Evolutionary conservation across 2,797 vertebrate genomes (phyloP).

Genomic region (Lemur catta): DNA sequence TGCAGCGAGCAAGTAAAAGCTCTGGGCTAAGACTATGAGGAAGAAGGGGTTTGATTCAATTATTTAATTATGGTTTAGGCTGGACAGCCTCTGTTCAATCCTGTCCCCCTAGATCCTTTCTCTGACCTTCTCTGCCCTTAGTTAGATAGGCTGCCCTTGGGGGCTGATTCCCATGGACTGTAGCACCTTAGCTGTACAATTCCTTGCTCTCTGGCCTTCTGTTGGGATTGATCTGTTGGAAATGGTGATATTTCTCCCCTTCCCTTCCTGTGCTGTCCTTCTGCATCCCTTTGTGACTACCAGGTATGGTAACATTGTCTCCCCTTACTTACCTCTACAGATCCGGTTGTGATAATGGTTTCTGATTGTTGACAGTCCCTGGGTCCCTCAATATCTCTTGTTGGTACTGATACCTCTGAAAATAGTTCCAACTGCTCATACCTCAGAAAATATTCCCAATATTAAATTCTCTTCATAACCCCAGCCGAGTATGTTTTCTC

Average conservation of each 20-base stretch:
- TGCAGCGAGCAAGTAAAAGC: neutral
- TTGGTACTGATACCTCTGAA: neutral
- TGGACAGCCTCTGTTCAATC: neutral
- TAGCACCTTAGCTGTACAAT: too few species aligned
- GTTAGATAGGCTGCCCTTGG: neutral
- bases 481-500: neutral
- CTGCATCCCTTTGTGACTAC: neutral
- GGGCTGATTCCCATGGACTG: neutral
- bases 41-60: neutral
- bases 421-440: neutral
- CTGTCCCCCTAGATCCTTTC: accelerated
- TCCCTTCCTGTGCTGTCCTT: neutral
- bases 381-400: neutral
- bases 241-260: neutral
- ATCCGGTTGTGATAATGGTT: neutral
- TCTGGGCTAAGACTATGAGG: neutral
- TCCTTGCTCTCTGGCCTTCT: neutral
- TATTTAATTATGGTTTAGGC: neutral
- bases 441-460: neutral
- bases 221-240: neutral
- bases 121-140: neutral
- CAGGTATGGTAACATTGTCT: neutral
- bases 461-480: neutral
- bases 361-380: neutral
- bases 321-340: neutral